phyloP scores from a whole-genome alignment of 2,888 invertebrate genomes.

The Eretmocerus hayati region DNA sequence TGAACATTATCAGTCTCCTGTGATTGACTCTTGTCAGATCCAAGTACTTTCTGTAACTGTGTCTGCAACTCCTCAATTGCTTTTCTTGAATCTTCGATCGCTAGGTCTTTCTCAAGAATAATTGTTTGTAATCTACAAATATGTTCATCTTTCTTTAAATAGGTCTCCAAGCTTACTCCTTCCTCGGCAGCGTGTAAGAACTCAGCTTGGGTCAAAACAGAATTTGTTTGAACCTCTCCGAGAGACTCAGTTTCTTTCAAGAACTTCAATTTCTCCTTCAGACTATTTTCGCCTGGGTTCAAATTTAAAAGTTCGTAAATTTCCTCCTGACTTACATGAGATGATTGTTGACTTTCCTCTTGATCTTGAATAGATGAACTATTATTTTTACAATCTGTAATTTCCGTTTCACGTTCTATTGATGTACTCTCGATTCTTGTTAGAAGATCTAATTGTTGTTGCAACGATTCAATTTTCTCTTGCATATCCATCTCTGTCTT shows the following conservation, averaged over 20 bases:
- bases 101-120: constrained; percentile 3
- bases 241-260: no score
- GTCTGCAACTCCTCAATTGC: constrained; percentile 6
- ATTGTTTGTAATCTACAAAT: constrained; percentile 2
- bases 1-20: no score
- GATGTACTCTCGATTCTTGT: not conserved
- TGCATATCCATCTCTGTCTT: constrained; percentile 3
- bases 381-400: not conserved
- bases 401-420: not conserved
- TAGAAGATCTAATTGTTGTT: not conserved
- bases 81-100: constrained; percentile 6
- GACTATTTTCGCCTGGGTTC: no score
- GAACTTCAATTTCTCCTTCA: no score
- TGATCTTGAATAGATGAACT: no score
- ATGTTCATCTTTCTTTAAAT: not conserved
- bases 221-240: no score
- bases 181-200: not conserved
- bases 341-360: no score
- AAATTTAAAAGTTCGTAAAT: no score
- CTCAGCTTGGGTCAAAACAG: no score
- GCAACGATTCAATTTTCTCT: constrained; percentile 6
- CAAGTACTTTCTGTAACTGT: no score
- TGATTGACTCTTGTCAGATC: no score
- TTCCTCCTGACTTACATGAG: no score
- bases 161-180: not conserved